A percentile compares a stretch with the other conserved stretches of the same genome.
Evolutionary conservation across 2,888 invertebrate species (phyloP).

Genomic region (Lithophane ornitopus): DNA sequence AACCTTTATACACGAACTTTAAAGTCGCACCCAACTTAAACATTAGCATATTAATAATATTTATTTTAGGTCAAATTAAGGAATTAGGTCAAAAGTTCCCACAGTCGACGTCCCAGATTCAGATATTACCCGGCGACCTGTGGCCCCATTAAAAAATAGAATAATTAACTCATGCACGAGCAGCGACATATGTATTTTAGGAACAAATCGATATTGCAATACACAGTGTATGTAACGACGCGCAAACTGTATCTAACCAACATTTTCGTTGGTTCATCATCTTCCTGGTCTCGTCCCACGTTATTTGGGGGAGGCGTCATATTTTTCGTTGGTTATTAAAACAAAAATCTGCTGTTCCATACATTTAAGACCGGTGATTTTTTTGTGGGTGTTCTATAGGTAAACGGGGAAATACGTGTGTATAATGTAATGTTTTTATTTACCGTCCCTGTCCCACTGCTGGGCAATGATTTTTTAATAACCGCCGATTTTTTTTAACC

Average conservation of each 20-base stretch:
- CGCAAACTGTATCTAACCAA: not conserved
- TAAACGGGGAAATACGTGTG: too few species aligned
- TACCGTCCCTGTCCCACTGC: too few species aligned
- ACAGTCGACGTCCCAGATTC: conserved; percentile 52
- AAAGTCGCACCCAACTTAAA: conserved; percentile 35
- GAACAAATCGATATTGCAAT: conserved; percentile 30
- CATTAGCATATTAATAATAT: conserved; percentile 47
- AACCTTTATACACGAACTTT: conserved; percentile 6
- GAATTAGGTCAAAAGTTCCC: conserved; percentile 58
- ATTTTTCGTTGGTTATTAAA: not conserved
- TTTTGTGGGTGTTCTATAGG: too few species aligned
- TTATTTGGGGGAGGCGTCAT: too few species aligned
- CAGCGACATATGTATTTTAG: conserved; percentile 1
- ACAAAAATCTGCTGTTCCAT: too few species aligned
- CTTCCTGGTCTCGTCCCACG: too few species aligned
- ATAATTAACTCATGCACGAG: conserved; percentile 32
- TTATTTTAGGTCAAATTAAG: conserved; percentile 40
- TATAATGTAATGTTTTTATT: too few species aligned
- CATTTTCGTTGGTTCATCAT: too few species aligned
- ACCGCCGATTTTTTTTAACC: not conserved
- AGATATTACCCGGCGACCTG: conserved; percentile 44
- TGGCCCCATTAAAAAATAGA: conserved; percentile 56
- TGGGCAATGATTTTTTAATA: not conserved
- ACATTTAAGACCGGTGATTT: too few species aligned
- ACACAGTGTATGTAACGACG: not conserved